Evolutionary conservation across 2,797 vertebrate species (phyloP), one percentile per base, ranked within the genome.

Genomic region (Takifugu rubripes): DNA sequence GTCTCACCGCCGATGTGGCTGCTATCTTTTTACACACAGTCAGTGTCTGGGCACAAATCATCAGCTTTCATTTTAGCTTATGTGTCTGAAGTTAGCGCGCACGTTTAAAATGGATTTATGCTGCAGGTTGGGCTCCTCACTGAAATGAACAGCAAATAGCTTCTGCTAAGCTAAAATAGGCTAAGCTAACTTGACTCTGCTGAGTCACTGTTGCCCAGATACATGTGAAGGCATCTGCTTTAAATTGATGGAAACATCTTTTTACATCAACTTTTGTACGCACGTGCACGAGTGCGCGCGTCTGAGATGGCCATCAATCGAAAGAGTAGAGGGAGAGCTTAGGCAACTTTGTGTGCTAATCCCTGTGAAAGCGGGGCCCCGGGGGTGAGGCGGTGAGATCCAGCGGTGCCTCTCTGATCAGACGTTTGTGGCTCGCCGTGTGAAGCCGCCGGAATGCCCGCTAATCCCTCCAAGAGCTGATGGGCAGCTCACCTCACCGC

Each of bases 281-380:
- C 5, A 6, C 27, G 27, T 29, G 27, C 27, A 6, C 8, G 31
- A 33, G 31, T 10, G 15, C 50, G 52, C 52, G 53, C 58, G 62
- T 79, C 57, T 53, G 50, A 73, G 80, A 80, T 68, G 71, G 70
- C 71, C 74, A 83, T 89, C 83, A 77, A 83, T 82, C 68, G 74
- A 67, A 54, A 66, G 63, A 75, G 70, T 72, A 49, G 68, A 80
- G 79, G 62, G 79, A 83, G 81, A 84, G 81, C 86, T 87, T 82
- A 87, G 74, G 75, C 50, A 75, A 84, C 73, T 85, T 84, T 82
- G 69, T 77, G 77, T 40, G 64, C 75, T 88, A 88, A 88, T 88
- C 84, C 82, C 72, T 84, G 79, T 87, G 81, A 90, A 85, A 85
- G 83, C 81, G 25, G 1, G 76, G 74, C 77, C 74, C 64, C 11